These are phyloP conservation scores for Microcebus murinus DNA, from an alignment of 2,113 vertebrate species.

Conservation along the genomic window DNA sequence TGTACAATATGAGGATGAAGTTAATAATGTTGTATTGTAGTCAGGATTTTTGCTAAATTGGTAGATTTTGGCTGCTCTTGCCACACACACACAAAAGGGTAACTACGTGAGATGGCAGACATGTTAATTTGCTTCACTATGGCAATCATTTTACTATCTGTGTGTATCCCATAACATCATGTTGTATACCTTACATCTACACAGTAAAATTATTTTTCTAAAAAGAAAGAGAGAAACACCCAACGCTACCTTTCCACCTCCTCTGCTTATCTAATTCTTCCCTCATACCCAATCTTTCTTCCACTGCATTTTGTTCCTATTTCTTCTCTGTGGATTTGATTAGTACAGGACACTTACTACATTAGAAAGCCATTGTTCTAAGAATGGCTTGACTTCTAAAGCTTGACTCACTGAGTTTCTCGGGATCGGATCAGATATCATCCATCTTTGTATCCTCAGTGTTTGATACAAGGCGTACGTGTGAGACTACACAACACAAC, in stretches of 20 bases:
- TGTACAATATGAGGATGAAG: rapidly evolving
- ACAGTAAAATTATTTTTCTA: background rate
- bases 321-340: background rate
- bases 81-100: background rate
- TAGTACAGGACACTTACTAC: background rate
- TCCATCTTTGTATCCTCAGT: background rate
- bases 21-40: no score
- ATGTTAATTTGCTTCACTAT: background rate
- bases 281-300: background rate
- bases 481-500: background rate
- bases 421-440: background rate
- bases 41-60: background rate
- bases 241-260: background rate
- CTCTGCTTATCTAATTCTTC: background rate
- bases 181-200: background rate
- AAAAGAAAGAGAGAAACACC: background rate
- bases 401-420: background rate
- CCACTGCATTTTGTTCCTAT: background rate
- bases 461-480: background rate
- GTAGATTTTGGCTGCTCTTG: background rate
- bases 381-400: no score
- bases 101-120: background rate
- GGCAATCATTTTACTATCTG: background rate
- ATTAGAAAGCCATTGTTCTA: background rate
- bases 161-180: background rate